Conservation (phyloP, 2,797 vertebrate species). For the Protosalanx chinensis region DNA sequence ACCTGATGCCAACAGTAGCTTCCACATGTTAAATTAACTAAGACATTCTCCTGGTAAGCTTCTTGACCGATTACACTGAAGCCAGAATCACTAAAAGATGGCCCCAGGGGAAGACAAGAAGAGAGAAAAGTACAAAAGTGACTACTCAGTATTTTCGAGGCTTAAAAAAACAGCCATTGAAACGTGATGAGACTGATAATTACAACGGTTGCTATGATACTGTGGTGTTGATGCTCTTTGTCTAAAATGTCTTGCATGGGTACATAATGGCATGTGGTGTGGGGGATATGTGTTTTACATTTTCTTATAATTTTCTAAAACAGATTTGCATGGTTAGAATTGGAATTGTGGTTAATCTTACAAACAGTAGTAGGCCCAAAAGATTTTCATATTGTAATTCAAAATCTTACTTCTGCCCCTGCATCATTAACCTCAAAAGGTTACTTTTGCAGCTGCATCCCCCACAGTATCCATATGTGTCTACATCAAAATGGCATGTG, state of each 20-base stretch:
- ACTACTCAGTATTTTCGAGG: background rate
- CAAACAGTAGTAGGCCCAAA: too few relatives aligned
- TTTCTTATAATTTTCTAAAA: background rate
- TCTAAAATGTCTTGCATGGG: background rate
- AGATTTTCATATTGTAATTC: background rate
- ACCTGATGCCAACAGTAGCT: background rate
- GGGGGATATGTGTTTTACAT: background rate
- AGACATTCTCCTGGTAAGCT: background rate
- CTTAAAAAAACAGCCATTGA: background rate
- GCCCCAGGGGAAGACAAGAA: background rate
- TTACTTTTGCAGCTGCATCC: too few relatives aligned
- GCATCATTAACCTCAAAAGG: background rate
- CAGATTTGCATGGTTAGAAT: background rate
- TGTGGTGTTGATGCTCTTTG: background rate
- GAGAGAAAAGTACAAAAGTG: slow-evolving; percentile 5
- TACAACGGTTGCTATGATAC: background rate
- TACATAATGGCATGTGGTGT: background rate
- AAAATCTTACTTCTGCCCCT: background rate
- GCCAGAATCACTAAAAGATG: background rate
- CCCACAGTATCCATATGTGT: background rate
- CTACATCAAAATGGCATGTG: background rate
- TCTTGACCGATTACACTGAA: slow-evolving; percentile 5
- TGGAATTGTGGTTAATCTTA: too few relatives aligned
- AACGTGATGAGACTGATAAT: background rate
- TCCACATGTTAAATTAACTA: background rate